These are phyloP conservation scores for Microcebus jonahi DNA, from an alignment of 2,113 vertebrate genomes.

Conservation along the genomic window DNA sequence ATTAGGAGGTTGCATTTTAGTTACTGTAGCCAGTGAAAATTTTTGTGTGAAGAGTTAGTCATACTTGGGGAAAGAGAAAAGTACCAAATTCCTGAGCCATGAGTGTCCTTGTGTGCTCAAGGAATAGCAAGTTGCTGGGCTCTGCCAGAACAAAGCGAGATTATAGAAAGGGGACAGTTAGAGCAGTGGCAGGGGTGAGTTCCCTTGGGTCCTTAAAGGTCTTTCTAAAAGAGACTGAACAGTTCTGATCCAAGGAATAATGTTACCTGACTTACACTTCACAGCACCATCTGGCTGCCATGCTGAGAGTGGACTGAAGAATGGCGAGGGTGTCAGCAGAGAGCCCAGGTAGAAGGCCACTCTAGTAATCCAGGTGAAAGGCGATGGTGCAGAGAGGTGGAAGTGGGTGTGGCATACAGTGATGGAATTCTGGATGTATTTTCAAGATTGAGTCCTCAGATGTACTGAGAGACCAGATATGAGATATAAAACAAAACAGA, in stretches of 20 bases:
- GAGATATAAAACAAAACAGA: not conserved
- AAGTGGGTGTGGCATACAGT: not conserved
- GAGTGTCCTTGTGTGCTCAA: not conserved
- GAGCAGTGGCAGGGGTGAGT: no score
- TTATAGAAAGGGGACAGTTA: fast-evolving
- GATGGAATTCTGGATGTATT: not conserved
- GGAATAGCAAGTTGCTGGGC: not conserved
- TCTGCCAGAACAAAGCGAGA: not conserved
- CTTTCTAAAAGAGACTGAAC: not conserved
- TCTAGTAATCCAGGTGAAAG: not conserved
- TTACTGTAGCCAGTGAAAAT: not conserved
- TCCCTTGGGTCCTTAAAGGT: not conserved
- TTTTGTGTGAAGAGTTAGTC: not conserved
- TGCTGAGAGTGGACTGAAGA: not conserved
- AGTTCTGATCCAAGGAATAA: not conserved
- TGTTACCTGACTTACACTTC: not conserved
- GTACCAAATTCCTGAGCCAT: not conserved
- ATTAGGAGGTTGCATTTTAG: not conserved
- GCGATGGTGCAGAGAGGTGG: no score
- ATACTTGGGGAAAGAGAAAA: not conserved
- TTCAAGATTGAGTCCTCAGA: not conserved
- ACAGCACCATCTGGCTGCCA: not conserved
- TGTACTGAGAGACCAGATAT: not conserved
- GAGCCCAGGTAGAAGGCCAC: not conserved
- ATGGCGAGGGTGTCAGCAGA: not conserved